Evolutionary conservation across 2,797 vertebrate species (phyloP).

Genomic region (Eospalax fontanierii): DNA sequence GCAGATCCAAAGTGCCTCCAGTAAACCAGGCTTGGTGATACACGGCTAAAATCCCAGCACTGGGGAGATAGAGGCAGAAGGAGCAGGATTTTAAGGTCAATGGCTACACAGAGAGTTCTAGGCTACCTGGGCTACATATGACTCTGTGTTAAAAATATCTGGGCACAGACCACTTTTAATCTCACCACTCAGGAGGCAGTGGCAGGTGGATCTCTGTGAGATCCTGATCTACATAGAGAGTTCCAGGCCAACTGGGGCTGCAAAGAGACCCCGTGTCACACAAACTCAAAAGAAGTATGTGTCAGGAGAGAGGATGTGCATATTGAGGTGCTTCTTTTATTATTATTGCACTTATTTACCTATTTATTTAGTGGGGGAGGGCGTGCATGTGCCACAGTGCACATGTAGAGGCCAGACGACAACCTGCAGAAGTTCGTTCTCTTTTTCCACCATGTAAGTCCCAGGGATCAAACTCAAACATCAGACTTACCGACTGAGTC

Average conservation of each 20-base stretch:
- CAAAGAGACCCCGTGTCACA: not conserved
- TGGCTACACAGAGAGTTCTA: not conserved
- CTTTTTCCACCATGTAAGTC: not conserved
- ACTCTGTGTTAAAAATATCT: not conserved
- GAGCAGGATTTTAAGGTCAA: not conserved
- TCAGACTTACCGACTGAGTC: too few species aligned
- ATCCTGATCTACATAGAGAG: too few species aligned
- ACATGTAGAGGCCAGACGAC: not conserved
- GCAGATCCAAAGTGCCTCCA: too few species aligned
- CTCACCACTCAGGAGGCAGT: too few species aligned
- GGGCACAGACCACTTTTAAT: too few species aligned
- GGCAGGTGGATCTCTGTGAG: too few species aligned
- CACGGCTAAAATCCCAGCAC: not conserved
- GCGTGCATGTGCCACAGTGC: not conserved
- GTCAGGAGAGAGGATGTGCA: accelerated
- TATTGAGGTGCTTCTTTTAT: not conserved
- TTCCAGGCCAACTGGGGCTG: too few species aligned
- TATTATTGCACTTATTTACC: not conserved
- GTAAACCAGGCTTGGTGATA: not conserved
- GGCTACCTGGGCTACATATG: not conserved
- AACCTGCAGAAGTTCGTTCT: not conserved
- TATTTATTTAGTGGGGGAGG: not conserved
- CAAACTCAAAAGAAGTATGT: not conserved
- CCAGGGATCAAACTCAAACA: not conserved
- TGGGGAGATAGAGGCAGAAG: not conserved